Conservation (phyloP, 2,888 invertebrate genomes). For the Oasisia sp. region DNA sequence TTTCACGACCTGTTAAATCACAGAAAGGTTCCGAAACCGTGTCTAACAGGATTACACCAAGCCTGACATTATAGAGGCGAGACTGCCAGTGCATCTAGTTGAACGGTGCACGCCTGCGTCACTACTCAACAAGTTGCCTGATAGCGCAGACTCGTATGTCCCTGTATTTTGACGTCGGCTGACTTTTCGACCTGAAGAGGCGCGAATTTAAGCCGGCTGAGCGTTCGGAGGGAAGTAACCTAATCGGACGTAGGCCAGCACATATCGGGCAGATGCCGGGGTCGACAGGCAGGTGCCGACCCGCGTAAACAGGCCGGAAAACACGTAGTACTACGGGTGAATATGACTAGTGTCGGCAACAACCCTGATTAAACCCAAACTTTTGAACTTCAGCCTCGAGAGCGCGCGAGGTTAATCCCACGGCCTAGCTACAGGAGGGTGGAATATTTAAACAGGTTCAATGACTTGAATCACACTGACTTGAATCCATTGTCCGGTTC, state of each 20-base stretch:
- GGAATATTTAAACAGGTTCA: neutral
- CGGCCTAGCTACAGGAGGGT: neutral
- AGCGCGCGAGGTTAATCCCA: neutral
- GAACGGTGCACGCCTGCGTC: neutral
- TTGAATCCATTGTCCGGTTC: too few relatives aligned
- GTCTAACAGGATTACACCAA: neutral
- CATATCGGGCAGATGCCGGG: neutral
- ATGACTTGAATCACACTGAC: too few relatives aligned
- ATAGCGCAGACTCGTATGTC: neutral
- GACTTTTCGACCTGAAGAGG: neutral
- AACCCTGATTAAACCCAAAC: neutral
- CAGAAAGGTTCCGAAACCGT: neutral
- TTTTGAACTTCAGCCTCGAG: neutral
- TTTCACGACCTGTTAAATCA: neutral
- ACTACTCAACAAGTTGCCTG: neutral
- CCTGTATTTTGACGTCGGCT: constrained; percentile 10
- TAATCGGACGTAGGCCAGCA: neutral
- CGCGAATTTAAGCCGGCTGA: neutral
- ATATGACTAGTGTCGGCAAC: neutral
- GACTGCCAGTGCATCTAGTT: neutral
- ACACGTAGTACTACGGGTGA: neutral
- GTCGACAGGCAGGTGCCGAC: too few relatives aligned
- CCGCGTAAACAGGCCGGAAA: neutral
- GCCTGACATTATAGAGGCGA: neutral
- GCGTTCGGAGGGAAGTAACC: neutral